Evolutionary conservation across 2,888 invertebrate genomes (phyloP).

Genomic region (Eulithis testata): DNA sequence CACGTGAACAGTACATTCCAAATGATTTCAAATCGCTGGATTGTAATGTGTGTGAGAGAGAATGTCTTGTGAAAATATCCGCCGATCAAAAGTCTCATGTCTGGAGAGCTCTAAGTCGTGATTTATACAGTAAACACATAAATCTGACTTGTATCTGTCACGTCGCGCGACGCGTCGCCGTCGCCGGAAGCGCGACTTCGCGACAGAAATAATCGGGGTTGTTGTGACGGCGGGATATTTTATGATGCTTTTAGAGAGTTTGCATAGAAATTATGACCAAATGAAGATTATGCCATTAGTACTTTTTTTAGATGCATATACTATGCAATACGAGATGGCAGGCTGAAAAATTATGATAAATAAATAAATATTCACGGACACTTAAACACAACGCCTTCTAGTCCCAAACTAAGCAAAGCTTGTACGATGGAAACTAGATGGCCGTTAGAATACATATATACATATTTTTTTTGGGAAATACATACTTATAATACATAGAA

Average conservation of each 20-base stretch:
- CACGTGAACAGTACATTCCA: too few species aligned
- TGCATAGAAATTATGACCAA: not conserved
- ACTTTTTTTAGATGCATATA: too few species aligned
- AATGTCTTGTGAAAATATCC: not conserved
- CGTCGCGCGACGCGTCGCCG: conserved; percentile 36
- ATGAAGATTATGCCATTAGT: too few species aligned
- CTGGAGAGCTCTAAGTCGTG: conserved; percentile 58
- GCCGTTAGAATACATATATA: too few species aligned
- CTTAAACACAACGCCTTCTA: too few species aligned
- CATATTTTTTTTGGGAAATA: too few species aligned
- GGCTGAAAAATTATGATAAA: too few species aligned
- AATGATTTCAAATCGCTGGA: not conserved
- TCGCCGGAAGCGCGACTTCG: conserved; percentile 39
- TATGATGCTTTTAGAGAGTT: conserved; percentile 1
- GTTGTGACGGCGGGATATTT: conserved; percentile 35
- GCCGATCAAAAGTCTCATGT: not conserved
- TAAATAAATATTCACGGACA: too few species aligned
- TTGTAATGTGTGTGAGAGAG: not conserved
- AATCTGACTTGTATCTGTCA: conserved; percentile 84
- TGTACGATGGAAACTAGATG: too few species aligned
- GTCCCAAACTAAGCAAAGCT: too few species aligned
- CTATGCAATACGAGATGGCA: too few species aligned
- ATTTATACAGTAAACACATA: conserved; percentile 85
- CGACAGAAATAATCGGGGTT: conserved; percentile 48
- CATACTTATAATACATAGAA: too few species aligned